A percentile compares a stretch with the other conserved stretches of the same genome.
Evolutionary conservation across 2,888 invertebrate genomes (phyloP).

Genomic region (Drosophila kokeensis): DNA sequence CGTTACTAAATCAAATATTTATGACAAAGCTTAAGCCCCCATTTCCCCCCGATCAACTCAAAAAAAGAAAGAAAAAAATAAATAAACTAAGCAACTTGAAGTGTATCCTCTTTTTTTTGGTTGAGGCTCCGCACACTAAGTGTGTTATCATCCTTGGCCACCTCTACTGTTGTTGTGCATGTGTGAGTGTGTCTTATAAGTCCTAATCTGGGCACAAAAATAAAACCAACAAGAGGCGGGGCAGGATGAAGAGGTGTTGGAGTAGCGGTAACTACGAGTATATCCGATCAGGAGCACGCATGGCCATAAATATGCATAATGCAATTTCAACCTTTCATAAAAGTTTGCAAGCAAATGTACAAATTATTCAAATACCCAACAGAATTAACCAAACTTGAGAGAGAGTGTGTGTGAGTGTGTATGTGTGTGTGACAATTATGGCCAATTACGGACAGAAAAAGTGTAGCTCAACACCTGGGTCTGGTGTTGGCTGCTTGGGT

Average conservation of each 20-base stretch:
- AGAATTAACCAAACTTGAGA: slow-evolving; percentile 55
- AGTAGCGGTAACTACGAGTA: slow-evolving; percentile 1
- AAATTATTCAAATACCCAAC: slow-evolving; percentile 77
- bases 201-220: slow-evolving; percentile 35
- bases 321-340: slow-evolving; percentile 74
- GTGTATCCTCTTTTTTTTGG: slow-evolving; percentile 19
- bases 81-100: slow-evolving; percentile 6
- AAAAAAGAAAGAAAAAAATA: too few species aligned
- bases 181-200: slow-evolving; percentile 20
- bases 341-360: slow-evolving; percentile 80
- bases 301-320: slow-evolving; percentile 76
- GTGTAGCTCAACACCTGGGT: slow-evolving; percentile 36
- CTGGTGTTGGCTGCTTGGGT: neutral
- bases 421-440: slow-evolving; percentile 63
- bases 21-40: neutral
- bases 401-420: slow-evolving; percentile 24
- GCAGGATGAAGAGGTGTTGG: neutral
- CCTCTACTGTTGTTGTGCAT: slow-evolving; percentile 8
- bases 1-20: slow-evolving; percentile 11
- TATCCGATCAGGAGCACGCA: slow-evolving; percentile 49
- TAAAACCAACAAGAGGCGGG: neutral
- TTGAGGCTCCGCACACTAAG: neutral
- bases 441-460: slow-evolving; percentile 68
- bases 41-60: neutral
- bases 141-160: slow-evolving; percentile 10